phyloP scores from a whole-genome alignment of 2,888 invertebrate genomes.

The Euproctis similis region DNA sequence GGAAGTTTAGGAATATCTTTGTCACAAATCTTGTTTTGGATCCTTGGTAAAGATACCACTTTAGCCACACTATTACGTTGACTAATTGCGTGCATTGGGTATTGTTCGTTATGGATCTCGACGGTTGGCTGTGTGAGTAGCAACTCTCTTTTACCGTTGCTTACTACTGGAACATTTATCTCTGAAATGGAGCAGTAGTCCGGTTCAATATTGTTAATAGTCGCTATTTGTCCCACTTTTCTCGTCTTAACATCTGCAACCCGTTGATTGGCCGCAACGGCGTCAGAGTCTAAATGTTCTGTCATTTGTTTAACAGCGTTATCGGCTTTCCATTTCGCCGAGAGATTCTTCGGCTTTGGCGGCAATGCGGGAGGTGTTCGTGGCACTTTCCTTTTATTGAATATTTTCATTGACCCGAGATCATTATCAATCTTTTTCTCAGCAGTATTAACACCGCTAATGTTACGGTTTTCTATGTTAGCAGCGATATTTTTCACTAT shows the following conservation, averaged over 20 bases:
- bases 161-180: slow-evolving; percentile 80
- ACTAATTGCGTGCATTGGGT: slow-evolving; percentile 52
- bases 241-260: slow-evolving; percentile 74
- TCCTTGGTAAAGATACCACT: slow-evolving; percentile 60
- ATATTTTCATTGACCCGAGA: slow-evolving; percentile 60
- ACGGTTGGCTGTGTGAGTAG: slow-evolving; percentile 72
- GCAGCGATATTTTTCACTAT: slow-evolving; percentile 71
- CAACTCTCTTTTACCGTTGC: slow-evolving; percentile 71
- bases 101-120: slow-evolving; percentile 70
- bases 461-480: slow-evolving; percentile 63
- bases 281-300: slow-evolving; percentile 72
- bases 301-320: slow-evolving; percentile 54
- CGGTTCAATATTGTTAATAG: slow-evolving; percentile 74
- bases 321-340: slow-evolving; percentile 79
- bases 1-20: slow-evolving; percentile 84
- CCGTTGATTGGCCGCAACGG: slow-evolving; percentile 76
- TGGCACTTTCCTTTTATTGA: slow-evolving; percentile 75
- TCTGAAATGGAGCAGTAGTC: slow-evolving; percentile 87
- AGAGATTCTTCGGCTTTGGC: slow-evolving; percentile 84
- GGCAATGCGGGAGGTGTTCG: slow-evolving; percentile 84
- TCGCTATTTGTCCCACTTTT: slow-evolving; percentile 71
- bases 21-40: slow-evolving; percentile 66
- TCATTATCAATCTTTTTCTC: slow-evolving; percentile 65
- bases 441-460: slow-evolving; percentile 36
- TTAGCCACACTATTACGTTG: slow-evolving; percentile 65